phyloP scores from a whole-genome alignment of 2,113 vertebrate species.

The Charadrius vociferus region DNA sequence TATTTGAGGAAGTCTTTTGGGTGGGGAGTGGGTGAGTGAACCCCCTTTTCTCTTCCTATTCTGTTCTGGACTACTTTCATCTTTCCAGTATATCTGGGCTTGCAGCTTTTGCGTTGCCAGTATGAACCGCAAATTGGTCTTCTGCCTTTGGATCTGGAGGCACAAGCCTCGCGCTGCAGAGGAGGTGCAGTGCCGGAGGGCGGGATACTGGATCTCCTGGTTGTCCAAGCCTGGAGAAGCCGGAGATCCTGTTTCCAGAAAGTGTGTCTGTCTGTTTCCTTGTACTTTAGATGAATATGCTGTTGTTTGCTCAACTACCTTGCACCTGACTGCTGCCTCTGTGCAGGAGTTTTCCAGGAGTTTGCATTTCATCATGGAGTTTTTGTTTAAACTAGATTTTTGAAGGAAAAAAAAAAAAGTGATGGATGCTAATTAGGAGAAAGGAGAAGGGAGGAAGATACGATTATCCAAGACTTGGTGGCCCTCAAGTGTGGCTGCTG shows the following conservation, averaged over 20 bases:
- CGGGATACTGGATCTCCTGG: neutral
- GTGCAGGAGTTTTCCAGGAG: neutral
- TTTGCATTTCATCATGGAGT: neutral
- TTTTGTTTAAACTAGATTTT: neutral
- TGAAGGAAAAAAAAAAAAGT: neutral
- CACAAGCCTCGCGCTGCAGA: rapidly evolving
- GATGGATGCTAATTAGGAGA: neutral
- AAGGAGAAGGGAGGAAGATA: neutral
- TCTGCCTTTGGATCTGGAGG: neutral
- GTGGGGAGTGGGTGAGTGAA: neutral
- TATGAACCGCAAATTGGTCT: neutral
- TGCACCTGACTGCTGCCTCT: neutral
- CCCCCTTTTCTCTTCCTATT: neutral
- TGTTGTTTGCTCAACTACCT: neutral
- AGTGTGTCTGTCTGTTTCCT: neutral
- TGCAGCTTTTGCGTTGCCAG: neutral
- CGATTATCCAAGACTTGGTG: neutral
- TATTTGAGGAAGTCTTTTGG: neutral
- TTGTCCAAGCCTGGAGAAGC: neutral
- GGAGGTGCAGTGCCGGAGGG: neutral
- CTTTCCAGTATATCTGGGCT: neutral
- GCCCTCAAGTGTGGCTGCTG: neutral
- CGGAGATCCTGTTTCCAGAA: neutral
- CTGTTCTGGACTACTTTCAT: neutral
- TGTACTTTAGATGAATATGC: neutral